Evolutionary conservation across 2,113 vertebrate species (phyloP).

Genomic region (Python bivittatus): DNA sequence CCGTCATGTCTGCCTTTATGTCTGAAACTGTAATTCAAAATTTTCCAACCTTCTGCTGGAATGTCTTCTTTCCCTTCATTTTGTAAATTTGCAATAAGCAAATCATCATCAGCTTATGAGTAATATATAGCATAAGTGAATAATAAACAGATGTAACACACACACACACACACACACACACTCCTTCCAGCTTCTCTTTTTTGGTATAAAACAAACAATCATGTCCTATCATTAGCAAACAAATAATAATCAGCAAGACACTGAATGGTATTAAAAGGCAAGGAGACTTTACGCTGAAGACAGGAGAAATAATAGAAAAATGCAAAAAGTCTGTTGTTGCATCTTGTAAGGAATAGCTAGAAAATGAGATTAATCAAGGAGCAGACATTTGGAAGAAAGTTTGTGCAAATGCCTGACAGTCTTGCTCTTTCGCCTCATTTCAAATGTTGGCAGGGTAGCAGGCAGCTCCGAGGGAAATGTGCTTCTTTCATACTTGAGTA

Average conservation of each 20-base stretch:
- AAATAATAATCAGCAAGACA: conserved; percentile 82
- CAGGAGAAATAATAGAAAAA: conserved; percentile 99
- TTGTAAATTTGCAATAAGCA: conserved; percentile 40
- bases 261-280: conserved; percentile 75
- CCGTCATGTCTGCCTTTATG: conserved; percentile 36
- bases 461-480: conserved; percentile 99
- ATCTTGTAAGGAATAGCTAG: conserved; percentile 98
- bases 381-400: conserved; percentile 99
- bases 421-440: conserved; percentile 99
- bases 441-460: conserved; percentile 99
- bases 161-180: accelerated
- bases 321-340: conserved; percentile 94
- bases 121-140: conserved; percentile 18
- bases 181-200: conserved; percentile 40
- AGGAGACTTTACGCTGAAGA: conserved; percentile 89
- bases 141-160: conserved; percentile 3
- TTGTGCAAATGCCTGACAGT: conserved; percentile 99
- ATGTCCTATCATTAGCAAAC: conserved; percentile 80
- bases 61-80: conserved; percentile 24
- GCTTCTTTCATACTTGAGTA: conserved; percentile 99
- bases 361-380: conserved; percentile 99
- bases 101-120: conserved; percentile 47
- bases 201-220: conserved; percentile 73
- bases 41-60: conserved; percentile 34
- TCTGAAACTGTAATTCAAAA: conserved; percentile 30